Conservation (phyloP, 2,113 vertebrate species). For the Oplegnathus fasciatus region DNA sequence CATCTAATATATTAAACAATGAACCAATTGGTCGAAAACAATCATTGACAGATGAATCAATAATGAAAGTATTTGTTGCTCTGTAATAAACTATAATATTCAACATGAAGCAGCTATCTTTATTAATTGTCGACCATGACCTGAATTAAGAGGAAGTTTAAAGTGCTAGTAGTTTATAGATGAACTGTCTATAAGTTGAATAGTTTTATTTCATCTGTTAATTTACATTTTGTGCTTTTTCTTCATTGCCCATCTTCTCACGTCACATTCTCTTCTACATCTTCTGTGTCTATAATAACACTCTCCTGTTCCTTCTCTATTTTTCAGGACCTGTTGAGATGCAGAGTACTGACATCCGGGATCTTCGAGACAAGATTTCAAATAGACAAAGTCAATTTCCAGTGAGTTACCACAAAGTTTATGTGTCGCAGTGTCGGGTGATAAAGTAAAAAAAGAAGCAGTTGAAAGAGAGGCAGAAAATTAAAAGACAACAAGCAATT, state of each 20-base stretch:
- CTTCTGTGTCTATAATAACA: background rate
- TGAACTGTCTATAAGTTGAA: background rate
- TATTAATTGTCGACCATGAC: background rate
- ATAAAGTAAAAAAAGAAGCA: background rate
- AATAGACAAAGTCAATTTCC: conserved; percentile 91
- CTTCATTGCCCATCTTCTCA: background rate
- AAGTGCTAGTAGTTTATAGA: background rate
- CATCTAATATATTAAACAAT: background rate
- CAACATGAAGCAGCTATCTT: background rate
- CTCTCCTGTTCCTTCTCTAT: background rate
- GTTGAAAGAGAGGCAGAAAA: background rate
- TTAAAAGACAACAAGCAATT: background rate
- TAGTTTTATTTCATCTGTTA: background rate
- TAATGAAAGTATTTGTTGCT: background rate
- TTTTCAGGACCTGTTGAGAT: conserved; percentile 95
- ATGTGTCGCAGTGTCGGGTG: background rate
- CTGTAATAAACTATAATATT: background rate
- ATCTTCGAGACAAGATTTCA: conserved; percentile 99
- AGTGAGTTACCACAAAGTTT: conserved; percentile 74
- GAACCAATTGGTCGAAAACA: background rate
- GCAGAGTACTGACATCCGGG: conserved; percentile 98
- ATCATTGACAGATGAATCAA: background rate
- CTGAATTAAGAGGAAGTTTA: background rate
- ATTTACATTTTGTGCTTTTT: too few relatives aligned
- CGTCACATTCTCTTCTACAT: background rate